phyloP scores from a whole-genome alignment of 2,113 vertebrate genomes.

The Motacilla tschutschensis region DNA sequence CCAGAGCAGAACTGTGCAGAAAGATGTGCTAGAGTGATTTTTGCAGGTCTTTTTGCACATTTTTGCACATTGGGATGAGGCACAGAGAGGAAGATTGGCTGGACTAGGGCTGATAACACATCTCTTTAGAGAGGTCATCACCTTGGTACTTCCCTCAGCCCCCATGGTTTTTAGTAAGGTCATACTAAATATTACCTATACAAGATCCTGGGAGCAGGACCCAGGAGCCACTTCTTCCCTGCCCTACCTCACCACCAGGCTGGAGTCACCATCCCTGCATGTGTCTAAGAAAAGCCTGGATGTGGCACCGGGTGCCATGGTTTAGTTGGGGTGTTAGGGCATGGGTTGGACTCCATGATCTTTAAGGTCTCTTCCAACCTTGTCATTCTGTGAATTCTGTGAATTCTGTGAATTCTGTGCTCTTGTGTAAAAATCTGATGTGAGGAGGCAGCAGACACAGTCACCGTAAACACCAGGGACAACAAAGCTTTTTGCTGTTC shows the following conservation, averaged over 20 bases:
- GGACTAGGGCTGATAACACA: background rate
- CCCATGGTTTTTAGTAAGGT: background rate
- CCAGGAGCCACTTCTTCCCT: background rate
- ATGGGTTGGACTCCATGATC: background rate
- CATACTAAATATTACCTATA: rapidly evolving
- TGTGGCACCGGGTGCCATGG: background rate
- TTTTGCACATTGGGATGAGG: background rate
- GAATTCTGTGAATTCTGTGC: background rate
- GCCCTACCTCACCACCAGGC: background rate
- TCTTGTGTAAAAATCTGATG: background rate
- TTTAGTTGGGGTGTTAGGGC: background rate
- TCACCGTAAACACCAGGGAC: background rate
- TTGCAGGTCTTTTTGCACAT: background rate
- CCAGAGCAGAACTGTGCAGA: rapidly evolving
- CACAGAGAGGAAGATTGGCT: background rate
- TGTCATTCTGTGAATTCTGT: background rate
- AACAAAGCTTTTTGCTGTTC: background rate
- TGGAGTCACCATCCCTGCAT: background rate
- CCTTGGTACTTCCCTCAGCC: background rate
- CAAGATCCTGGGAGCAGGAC: background rate
- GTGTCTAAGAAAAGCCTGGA: background rate
- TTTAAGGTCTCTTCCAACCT: background rate
- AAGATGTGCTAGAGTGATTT: background rate
- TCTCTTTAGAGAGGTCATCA: background rate
- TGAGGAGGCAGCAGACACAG: background rate